phyloP scores from a whole-genome alignment of 1,140 invertebrate genomes.

The Plodia interpunctella region DNA sequence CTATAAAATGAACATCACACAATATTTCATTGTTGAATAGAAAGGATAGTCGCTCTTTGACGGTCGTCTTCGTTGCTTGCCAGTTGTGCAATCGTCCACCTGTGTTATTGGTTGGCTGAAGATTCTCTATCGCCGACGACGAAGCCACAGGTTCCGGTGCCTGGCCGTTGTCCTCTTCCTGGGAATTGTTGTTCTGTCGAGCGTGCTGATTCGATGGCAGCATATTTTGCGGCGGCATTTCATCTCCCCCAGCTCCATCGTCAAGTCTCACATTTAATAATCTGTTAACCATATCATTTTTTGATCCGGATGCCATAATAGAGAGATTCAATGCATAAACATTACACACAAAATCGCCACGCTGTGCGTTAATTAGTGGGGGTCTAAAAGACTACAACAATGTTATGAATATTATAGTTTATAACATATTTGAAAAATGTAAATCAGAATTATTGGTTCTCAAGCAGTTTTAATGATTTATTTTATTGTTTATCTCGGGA shows the following conservation, averaged over 20 bases:
- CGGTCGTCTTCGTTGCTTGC: constrained; percentile 84
- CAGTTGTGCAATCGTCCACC: constrained; percentile 78
- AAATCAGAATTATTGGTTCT: not conserved
- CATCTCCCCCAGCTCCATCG: constrained; percentile 44
- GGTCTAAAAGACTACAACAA: not conserved
- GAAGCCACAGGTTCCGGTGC: constrained; percentile 49
- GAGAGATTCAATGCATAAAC: constrained; percentile 31
- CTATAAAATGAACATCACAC: constrained; percentile 88
- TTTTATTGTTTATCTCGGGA: constrained; percentile 24
- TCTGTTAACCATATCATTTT: constrained; percentile 64
- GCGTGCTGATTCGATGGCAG: constrained; percentile 65
- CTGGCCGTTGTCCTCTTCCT: constrained; percentile 52
- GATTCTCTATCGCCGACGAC: constrained; percentile 60
- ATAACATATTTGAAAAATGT: not conserved
- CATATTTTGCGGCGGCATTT: constrained; percentile 71
- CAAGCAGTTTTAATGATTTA: not conserved
- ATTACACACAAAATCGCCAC: constrained; percentile 36
- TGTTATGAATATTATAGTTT: not conserved
- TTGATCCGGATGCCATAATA: constrained; percentile 62
- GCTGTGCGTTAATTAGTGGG: constrained; percentile 7
- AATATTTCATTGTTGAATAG: constrained; percentile 90
- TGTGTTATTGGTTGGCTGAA: constrained; percentile 55
- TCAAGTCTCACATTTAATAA: constrained; percentile 53
- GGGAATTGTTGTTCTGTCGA: constrained; percentile 36
- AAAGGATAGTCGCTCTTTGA: constrained; percentile 87